Percentiles rank a stretch among this genome's conserved stretches.
These are phyloP conservation scores for Phyllotreta striolata DNA, from an alignment of 2,888 invertebrate species.

Conservation along the genomic window DNA sequence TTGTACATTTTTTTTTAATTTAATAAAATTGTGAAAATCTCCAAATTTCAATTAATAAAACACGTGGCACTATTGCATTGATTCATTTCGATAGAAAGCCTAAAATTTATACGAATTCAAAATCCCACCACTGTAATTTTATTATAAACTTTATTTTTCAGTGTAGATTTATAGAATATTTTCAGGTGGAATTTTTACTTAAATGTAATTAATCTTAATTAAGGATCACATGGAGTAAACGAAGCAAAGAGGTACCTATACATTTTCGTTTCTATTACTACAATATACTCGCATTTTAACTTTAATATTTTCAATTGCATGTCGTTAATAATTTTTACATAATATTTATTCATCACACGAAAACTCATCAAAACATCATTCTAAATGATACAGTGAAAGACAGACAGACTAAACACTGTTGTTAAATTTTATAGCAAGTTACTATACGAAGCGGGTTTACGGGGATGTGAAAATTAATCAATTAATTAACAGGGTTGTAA, in stretches of 20 bases:
- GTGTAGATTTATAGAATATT: slow-evolving; percentile 2
- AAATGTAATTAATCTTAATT: neutral
- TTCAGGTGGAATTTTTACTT: too few species aligned
- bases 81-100: slow-evolving; percentile 21
- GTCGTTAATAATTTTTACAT: slow-evolving; percentile 12
- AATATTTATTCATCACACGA: slow-evolving; percentile 39
- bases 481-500: too few species aligned
- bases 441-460: too few species aligned
- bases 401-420: slow-evolving; percentile 49
- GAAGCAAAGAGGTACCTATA: slow-evolving; percentile 3
- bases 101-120: slow-evolving; percentile 1
- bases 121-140: neutral
- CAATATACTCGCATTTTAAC: neutral
- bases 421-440: too few species aligned
- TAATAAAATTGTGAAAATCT: slow-evolving; percentile 39
- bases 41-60: slow-evolving; percentile 41
- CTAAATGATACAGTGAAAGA: slow-evolving; percentile 47
- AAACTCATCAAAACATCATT: slow-evolving; percentile 41
- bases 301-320: slow-evolving; percentile 17
- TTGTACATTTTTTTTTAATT: slow-evolving; percentile 37
- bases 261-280: neutral
- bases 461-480: too few species aligned
- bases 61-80: slow-evolving; percentile 31
- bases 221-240: neutral
- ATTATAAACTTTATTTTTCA: too few species aligned